Conservation (phyloP, 2,797 vertebrate genomes). For the Pangasius djambal region DNA sequence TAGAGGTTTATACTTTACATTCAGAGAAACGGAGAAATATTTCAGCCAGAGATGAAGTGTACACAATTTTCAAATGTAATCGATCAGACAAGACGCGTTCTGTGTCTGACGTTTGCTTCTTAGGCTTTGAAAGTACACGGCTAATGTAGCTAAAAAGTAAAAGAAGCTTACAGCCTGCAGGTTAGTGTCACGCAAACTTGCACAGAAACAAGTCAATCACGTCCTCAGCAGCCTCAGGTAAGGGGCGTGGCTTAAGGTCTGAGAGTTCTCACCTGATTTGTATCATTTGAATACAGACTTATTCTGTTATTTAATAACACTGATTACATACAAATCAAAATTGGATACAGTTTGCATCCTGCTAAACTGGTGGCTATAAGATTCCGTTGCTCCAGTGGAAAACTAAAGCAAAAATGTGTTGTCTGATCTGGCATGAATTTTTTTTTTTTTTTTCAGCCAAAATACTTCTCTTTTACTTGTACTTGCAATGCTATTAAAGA, state of each 20-base stretch:
- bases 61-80: background rate
- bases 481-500: background rate
- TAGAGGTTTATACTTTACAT: conserved; percentile 13
- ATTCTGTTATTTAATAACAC: background rate
- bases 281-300: background rate
- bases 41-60: background rate
- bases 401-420: background rate
- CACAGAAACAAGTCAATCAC: background rate
- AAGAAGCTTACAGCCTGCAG: background rate
- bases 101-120: background rate
- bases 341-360: no score
- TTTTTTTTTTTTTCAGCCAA: background rate
- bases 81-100: background rate
- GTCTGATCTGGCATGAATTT: background rate
- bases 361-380: background rate
- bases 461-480: background rate
- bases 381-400: background rate
- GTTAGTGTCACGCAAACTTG: background rate
- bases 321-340: background rate
- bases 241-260: background rate
- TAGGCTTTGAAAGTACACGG: background rate
- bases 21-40: conserved; percentile 3
- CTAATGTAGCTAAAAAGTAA: background rate
- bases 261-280: background rate
- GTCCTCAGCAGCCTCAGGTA: background rate